These are phyloP conservation scores for Drosophila anceps DNA, from an alignment of 2,888 invertebrate species.

Conservation along the genomic window DNA sequence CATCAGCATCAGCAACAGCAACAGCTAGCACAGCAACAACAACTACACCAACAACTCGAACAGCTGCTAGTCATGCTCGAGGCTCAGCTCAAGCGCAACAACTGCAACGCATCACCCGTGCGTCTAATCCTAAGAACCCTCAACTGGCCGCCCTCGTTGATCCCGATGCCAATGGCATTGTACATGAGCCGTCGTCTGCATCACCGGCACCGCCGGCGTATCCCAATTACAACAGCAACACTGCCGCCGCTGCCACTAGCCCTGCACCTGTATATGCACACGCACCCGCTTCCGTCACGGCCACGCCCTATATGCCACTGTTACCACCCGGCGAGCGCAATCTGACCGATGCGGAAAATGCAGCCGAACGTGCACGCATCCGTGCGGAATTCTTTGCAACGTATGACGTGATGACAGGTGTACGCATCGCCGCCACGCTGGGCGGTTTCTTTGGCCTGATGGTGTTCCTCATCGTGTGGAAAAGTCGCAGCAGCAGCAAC, in stretches of 20 bases:
- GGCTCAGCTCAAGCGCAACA: conserved; percentile 25
- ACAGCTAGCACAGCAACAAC: conserved; percentile 50
- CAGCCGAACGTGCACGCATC: conserved; percentile 89
- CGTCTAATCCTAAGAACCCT: conserved; percentile 24
- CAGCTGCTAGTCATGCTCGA: conserved; percentile 32
- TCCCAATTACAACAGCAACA: conserved; percentile 40
- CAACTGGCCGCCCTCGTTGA: conserved; percentile 61
- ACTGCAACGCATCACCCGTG: conserved; percentile 37
- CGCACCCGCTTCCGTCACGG: conserved; percentile 59
- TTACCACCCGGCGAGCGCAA: conserved; percentile 73
- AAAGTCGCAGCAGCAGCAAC: conserved; percentile 92
- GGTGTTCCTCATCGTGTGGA: conserved; percentile 96
- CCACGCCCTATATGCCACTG: conserved; percentile 69
- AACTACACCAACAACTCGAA: conserved; percentile 48
- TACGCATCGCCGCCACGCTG: conserved; percentile 95
- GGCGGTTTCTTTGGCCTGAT: conserved; percentile 96
- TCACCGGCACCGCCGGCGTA: conserved; percentile 65
- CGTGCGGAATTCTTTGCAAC: conserved; percentile 94
- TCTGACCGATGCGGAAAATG: conserved; percentile 80
- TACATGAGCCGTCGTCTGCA: conserved; percentile 28
- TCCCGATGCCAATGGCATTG: conserved; percentile 48
- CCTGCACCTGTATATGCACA: conserved; percentile 38
- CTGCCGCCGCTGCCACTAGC: conserved; percentile 50
- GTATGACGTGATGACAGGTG: conserved; percentile 97
- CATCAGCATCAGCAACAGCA: conserved; percentile 56